Conservation (phyloP, 2,797 vertebrate genomes). For the Octomys mimax region DNA sequence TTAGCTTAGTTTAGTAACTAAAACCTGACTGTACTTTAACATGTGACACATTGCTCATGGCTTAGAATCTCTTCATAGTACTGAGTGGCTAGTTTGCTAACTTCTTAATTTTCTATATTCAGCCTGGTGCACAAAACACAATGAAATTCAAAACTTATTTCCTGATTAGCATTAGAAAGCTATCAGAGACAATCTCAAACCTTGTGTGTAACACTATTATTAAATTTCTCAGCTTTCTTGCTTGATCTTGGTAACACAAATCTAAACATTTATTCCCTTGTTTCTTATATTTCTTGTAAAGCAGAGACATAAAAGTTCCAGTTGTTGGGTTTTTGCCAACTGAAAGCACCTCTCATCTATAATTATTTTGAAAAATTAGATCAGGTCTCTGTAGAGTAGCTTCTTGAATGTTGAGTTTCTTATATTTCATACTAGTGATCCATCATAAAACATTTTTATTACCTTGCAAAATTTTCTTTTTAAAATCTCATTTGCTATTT, state of each 20-base stretch:
- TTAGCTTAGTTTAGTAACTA: neutral
- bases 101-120: conserved; percentile 32
- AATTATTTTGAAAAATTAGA: conserved; percentile 82
- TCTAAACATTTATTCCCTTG: neutral
- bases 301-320: neutral
- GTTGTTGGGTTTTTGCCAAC: conserved; percentile 65
- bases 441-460: conserved; percentile 76
- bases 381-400: conserved; percentile 73
- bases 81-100: conserved; percentile 68
- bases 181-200: neutral
- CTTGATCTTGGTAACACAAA: conserved; percentile 35
- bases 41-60: neutral
- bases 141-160: conserved; percentile 57
- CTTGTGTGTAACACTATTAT: conserved; percentile 21
- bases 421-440: conserved; percentile 68
- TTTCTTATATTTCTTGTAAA: neutral
- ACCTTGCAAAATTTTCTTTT: conserved; percentile 70
- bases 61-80: conserved; percentile 61
- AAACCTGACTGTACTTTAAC: neutral
- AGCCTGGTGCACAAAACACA: neutral
- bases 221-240: neutral
- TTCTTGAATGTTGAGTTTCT: conserved; percentile 68
- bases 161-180: conserved; percentile 26
- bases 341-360: conserved; percentile 72
- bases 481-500: conserved; percentile 67